Evolutionary conservation across 1,140 invertebrate genomes (phyloP).

Genomic region (Drosophila pallidifrons): DNA sequence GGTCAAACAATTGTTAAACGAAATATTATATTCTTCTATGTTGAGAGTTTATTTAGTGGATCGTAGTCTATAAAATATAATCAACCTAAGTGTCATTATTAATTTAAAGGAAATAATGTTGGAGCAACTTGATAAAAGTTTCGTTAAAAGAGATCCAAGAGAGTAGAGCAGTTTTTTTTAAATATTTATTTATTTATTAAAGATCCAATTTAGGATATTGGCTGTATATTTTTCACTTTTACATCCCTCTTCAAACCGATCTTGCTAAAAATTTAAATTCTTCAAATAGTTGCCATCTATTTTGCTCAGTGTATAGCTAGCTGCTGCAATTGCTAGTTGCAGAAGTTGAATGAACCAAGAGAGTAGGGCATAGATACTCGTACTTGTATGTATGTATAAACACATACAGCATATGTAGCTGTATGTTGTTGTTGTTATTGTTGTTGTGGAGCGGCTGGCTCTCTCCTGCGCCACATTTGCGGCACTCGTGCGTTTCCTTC

Average conservation of each 20-base stretch:
- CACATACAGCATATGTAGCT: neutral
- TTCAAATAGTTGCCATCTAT: neutral
- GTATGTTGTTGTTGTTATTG: neutral
- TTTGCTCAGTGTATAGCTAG: conserved; percentile 28
- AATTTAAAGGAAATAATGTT: no score
- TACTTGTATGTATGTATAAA: neutral
- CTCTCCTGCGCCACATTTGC: conserved; percentile 61
- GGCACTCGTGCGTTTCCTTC: conserved; percentile 79
- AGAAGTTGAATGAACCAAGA: conserved; percentile 77
- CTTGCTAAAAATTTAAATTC: neutral
- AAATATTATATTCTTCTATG: no score
- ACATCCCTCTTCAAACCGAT: neutral
- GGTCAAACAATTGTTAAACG: no score
- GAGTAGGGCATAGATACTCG: conserved; percentile 57
- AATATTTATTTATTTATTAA: no score
- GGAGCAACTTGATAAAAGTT: no score
- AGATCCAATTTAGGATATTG: no score
- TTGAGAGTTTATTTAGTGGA: no score
- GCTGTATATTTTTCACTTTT: neutral
- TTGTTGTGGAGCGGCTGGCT: conserved; percentile 9
- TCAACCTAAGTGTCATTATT: no score
- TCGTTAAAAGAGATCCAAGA: no score
- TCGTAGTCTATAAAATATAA: no score
- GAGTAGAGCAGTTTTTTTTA: no score
- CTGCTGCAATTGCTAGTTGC: conserved; percentile 16